Percentiles rank a stretch among this genome's conserved stretches.
phyloP scores from a whole-genome alignment of 2,888 invertebrate genomes.

The Microplitis deprimator region DNA sequence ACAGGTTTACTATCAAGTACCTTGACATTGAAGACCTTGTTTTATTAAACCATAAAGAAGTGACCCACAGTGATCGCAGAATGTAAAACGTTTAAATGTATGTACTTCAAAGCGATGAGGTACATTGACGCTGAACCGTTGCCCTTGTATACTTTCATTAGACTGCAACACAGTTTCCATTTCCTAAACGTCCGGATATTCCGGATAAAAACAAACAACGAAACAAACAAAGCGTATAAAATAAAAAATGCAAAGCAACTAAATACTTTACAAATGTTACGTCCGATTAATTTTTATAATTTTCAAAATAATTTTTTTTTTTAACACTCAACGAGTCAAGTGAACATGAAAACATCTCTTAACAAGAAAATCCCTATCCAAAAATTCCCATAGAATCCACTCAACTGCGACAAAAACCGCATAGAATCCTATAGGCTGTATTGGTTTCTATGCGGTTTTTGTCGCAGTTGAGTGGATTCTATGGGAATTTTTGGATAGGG shows the following conservation, averaged over 20 bases:
- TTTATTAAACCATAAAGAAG: constrained; percentile 95
- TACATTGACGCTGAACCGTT: constrained; percentile 97
- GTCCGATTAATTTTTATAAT: too few species aligned
- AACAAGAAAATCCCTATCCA: constrained; percentile 1
- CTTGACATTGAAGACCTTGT: constrained; percentile 97
- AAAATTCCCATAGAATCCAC: too few species aligned
- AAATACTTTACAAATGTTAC: neutral
- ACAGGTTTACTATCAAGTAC: constrained; percentile 67
- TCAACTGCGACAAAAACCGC: too few species aligned
- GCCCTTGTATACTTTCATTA: constrained; percentile 77
- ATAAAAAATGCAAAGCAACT: constrained; percentile 33
- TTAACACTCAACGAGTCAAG: too few species aligned
- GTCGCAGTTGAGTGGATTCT: too few species aligned
- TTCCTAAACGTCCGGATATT: constrained; percentile 52
- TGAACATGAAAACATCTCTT: constrained; percentile 38
- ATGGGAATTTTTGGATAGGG: too few species aligned
- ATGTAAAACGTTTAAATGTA: constrained; percentile 97
- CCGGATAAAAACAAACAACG: constrained; percentile 31
- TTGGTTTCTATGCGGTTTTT: too few species aligned
- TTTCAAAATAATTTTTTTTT: too few species aligned
- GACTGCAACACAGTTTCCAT: constrained; percentile 68
- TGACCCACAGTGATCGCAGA: constrained; percentile 99
- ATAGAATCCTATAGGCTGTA: too few species aligned
- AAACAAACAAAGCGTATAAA: constrained; percentile 31
- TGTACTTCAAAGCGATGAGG: constrained; percentile 97